Percentiles rank a stretch among this genome's conserved stretches.
These are phyloP conservation scores for Zhuqinia jingwanae DNA, from an alignment of 2,888 invertebrate genomes.

Conservation along the genomic window DNA sequence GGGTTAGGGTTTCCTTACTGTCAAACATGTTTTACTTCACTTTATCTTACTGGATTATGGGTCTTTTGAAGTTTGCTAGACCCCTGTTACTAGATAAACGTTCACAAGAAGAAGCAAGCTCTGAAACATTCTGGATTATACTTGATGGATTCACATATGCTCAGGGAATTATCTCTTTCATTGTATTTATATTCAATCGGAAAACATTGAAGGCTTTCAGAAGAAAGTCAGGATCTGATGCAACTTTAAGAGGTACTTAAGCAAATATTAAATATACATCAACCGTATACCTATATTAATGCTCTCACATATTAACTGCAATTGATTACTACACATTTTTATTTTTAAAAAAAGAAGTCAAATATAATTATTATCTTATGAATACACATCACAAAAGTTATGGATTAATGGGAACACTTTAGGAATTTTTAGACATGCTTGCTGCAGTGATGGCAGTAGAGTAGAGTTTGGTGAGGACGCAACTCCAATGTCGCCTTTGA, in stretches of 20 bases:
- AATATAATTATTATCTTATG: no score
- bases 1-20: conserved; percentile 63
- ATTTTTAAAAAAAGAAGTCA: no score
- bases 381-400: no score
- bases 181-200: conserved; percentile 71
- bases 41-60: conserved; percentile 56
- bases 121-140: conserved; percentile 48
- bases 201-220: conserved; percentile 64
- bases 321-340: no score
- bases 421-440: conserved; percentile 73
- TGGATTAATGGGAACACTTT: no score
- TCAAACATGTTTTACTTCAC: conserved; percentile 66
- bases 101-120: background rate
- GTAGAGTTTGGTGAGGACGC: conserved; percentile 24
- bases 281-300: no score
- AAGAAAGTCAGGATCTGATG: conserved; percentile 59
- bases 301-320: no score
- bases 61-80: conserved; percentile 53
- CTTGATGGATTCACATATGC: conserved; percentile 62
- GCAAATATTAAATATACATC: no score
- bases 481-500: conserved; percentile 71
- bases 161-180: conserved; percentile 68
- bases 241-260: conserved; percentile 55
- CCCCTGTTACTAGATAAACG: conserved; percentile 3
- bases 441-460: conserved; percentile 62